These are phyloP conservation scores for Agraylea sexmaculata DNA, from an alignment of 1,140 invertebrate species.

Conservation along the genomic window DNA sequence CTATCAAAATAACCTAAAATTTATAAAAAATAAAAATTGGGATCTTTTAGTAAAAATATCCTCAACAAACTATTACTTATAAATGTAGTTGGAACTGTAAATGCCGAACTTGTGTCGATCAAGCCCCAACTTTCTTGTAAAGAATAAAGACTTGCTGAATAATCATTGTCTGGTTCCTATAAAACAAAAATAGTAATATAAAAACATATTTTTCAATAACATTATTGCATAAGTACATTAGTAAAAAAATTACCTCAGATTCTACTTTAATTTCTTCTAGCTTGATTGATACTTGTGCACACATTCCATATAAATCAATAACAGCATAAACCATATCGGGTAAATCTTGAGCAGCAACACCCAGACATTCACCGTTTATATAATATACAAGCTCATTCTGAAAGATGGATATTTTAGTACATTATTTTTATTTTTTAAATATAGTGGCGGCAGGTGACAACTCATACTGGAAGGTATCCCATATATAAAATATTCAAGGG, in stretches of 20 bases:
- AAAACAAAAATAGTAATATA: too few relatives aligned
- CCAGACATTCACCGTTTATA: slow-evolving; percentile 80
- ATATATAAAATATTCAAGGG: slow-evolving; percentile 9
- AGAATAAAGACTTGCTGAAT: too few relatives aligned
- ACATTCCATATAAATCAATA: slow-evolving; percentile 86
- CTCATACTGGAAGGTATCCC: slow-evolving; percentile 5
- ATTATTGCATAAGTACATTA: too few relatives aligned
- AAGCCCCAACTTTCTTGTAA: too few relatives aligned
- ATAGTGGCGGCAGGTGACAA: slow-evolving; percentile 1
- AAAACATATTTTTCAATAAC: too few relatives aligned
- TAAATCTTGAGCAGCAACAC: slow-evolving; percentile 67
- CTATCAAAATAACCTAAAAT: slow-evolving; percentile 44
- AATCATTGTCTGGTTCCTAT: too few relatives aligned
- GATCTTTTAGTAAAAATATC: not conserved
- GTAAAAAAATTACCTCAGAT: slow-evolving; percentile 10
- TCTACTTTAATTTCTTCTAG: slow-evolving; percentile 22
- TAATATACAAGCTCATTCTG: slow-evolving; percentile 78
- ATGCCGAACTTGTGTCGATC: too few relatives aligned
- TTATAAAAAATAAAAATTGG: slow-evolving; percentile 4
- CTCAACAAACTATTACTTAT: not conserved
- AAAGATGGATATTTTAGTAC: slow-evolving; percentile 21
- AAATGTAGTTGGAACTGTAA: not conserved
- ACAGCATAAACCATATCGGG: slow-evolving; percentile 71
- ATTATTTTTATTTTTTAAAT: not conserved
- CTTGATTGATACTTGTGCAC: slow-evolving; percentile 70